Base-by-base conservation (phyloP, 2,888 invertebrate genomes). In the Anthoptus insignis region DNA sequence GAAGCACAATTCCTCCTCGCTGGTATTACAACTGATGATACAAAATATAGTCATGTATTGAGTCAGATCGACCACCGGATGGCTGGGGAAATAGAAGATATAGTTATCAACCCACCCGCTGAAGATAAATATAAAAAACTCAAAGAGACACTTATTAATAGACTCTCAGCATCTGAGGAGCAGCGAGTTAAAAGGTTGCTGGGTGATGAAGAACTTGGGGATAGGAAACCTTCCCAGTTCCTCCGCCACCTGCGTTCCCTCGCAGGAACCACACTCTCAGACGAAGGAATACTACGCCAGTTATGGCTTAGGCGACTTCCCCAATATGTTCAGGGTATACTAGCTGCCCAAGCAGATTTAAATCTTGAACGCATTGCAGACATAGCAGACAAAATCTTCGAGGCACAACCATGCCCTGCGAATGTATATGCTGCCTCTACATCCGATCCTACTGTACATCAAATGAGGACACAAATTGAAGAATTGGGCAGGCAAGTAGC, bases 1-100 rank as follows among this genome's bases (percentile, higher is more conserved):
- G 65, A 67, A 19, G 67, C 68, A 13, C 68, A 68, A 29, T 68
- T 68, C 19, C 45, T 59, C 9, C 32, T 66, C 2, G 34, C 63
- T 2, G 66, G 52, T 1, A 64, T 68, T 14, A 65, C 49, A 2
- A n/a, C 13, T n/a, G 60, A 60, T 19, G 16, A 27, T 4, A 57
- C 57, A 8, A 57, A 57, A 24, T n/a, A n/a, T n/a, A n/a, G n/a
- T n/a, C n/a, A n/a, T n/a, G n/a, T n/a, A n/a, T n/a, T n/a, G n/a
- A n/a, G 42, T 16, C 24, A 24, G 45, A 7, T 42, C 42, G 11
- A 19, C 45, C 8, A 13, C 45, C 1, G 45, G 27, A 6, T 34
- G 6, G 42, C 16, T 9, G 11, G 16, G 13, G 57, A 57, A 14
- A 24, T 45, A 14, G 42, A 57, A 42, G 42, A 57, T 16, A 27